Evolutionary conservation across 2,888 invertebrate species (phyloP).

Genomic region (Argyresthia albistria): DNA sequence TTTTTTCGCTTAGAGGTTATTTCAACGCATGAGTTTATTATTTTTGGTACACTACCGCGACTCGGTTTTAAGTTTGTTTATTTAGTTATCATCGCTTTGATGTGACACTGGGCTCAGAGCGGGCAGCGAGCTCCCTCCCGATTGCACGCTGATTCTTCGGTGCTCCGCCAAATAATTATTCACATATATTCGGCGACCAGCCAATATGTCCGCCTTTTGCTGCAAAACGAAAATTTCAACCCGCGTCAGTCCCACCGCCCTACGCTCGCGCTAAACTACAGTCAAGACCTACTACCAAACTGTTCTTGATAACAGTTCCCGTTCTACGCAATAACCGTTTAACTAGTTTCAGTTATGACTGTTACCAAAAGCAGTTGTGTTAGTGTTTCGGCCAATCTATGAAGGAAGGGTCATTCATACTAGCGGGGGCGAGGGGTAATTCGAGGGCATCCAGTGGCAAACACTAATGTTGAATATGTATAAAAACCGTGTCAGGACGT

Average conservation of each 20-base stretch:
- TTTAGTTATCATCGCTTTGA: conserved; percentile 63
- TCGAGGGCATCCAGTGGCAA: conserved; percentile 67
- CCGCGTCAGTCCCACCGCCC: conserved; percentile 39
- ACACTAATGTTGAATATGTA: conserved; percentile 44
- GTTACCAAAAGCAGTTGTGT: conserved; percentile 48
- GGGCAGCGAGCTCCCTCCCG: conserved; percentile 64
- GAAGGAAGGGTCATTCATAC: conserved; percentile 57
- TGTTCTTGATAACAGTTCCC: conserved; percentile 2
- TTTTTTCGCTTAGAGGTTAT: too few species aligned
- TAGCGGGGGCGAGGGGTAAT: conserved; percentile 50
- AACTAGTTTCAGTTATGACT: neutral
- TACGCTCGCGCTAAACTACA: conserved; percentile 17
- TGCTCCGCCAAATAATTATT: conserved; percentile 74
- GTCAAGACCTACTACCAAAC: neutral
- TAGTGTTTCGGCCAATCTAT: conserved; percentile 51
- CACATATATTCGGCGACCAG: conserved; percentile 72
- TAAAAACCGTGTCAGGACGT: conserved; percentile 46
- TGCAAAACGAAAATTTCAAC: conserved; percentile 61
- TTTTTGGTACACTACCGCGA: neutral
- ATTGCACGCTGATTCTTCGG: conserved; percentile 72
- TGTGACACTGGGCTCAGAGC: conserved; percentile 68
- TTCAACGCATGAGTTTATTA: neutral
- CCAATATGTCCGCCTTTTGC: conserved; percentile 73
- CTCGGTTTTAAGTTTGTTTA: conserved; percentile 2
- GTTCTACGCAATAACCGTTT: neutral